These are phyloP conservation scores for Pegoplata infirma DNA, from an alignment of 2,888 invertebrate species.

Conservation along the genomic window DNA sequence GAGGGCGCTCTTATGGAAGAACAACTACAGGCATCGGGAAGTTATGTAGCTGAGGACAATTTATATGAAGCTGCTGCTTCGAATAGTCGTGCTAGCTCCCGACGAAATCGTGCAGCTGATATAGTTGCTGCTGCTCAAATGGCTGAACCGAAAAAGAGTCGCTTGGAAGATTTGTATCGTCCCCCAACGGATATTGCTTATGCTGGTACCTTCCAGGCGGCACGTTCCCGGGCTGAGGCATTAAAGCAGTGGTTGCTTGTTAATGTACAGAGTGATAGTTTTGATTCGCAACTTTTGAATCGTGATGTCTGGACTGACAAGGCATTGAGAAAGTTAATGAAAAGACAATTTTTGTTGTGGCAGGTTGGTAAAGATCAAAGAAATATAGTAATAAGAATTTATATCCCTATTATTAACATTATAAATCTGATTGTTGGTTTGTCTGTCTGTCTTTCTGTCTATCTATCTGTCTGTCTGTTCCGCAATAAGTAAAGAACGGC, in stretches of 20 bases:
- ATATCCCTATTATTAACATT: too few species aligned
- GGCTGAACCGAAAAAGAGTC: slow-evolving; percentile 75
- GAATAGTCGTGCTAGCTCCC: slow-evolving; percentile 47
- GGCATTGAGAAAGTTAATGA: slow-evolving; percentile 81
- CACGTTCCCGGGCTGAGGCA: slow-evolving; percentile 80
- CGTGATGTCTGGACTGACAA: slow-evolving; percentile 85
- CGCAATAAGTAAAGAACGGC: too few species aligned
- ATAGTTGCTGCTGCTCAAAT: slow-evolving; percentile 67
- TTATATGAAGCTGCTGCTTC: slow-evolving; percentile 30
- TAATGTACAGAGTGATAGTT: slow-evolving; percentile 84
- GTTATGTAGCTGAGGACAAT: slow-evolving; percentile 62
- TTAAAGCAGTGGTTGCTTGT: slow-evolving; percentile 84
- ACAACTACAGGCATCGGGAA: slow-evolving; percentile 69
- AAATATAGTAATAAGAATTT: too few species aligned
- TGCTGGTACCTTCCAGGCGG: slow-evolving; percentile 81
- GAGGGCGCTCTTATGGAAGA: slow-evolving; percentile 77
- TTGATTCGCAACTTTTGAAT: slow-evolving; percentile 84
- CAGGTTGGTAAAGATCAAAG: slow-evolving; percentile 80
- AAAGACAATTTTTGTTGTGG: slow-evolving; percentile 84
- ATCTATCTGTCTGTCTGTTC: too few species aligned
- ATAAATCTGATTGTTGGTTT: too few species aligned
- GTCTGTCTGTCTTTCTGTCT: too few species aligned
- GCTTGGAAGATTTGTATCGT: slow-evolving; percentile 83
- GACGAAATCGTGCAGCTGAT: slow-evolving; percentile 68
- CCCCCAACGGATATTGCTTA: slow-evolving; percentile 84